These are phyloP conservation scores for Drosophila lacicola DNA, from an alignment of 2,888 invertebrate species.

Conservation along the genomic window DNA sequence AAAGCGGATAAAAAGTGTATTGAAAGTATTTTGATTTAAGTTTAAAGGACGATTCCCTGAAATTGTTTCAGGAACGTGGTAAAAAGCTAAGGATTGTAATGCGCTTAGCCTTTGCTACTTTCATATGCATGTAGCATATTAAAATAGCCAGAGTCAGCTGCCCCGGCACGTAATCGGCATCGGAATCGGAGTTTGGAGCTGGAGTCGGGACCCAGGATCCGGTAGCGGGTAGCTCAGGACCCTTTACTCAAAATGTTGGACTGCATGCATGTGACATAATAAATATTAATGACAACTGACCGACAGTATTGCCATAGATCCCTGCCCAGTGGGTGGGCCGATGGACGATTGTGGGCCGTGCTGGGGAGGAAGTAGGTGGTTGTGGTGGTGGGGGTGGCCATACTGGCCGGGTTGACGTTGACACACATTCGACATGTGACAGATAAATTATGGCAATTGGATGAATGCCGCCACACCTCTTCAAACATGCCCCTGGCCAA, in stretches of 20 bases:
- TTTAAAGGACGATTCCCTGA: too few species aligned
- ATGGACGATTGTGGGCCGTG: conserved; percentile 5
- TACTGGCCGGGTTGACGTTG: conserved; percentile 55
- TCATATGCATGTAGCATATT: conserved; percentile 64
- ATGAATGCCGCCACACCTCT: conserved; percentile 65
- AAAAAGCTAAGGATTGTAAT: conserved; percentile 13
- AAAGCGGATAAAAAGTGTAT: too few species aligned
- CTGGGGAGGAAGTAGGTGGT: not conserved
- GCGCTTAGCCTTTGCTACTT: conserved; percentile 23
- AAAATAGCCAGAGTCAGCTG: conserved; percentile 58
- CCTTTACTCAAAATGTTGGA: conserved; percentile 42
- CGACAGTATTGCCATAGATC: conserved; percentile 67
- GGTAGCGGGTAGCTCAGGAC: conserved; percentile 22
- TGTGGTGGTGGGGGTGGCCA: conserved; percentile 8
- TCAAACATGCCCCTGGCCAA: conserved; percentile 40
- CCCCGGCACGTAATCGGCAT: conserved; percentile 53
- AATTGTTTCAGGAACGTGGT: conserved; percentile 5
- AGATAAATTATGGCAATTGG: conserved; percentile 79
- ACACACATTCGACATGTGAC: conserved; percentile 80
- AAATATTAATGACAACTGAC: conserved; percentile 83
- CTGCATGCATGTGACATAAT: conserved; percentile 78
- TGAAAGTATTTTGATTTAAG: not conserved
- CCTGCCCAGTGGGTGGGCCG: conserved; percentile 57
- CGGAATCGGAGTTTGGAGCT: conserved; percentile 21
- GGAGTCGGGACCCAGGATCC: conserved; percentile 13